Percentiles rank a stretch among this genome's conserved stretches.
Conservation (phyloP, 2,888 invertebrate species). For the Caenorhabditis sp. region DNA sequence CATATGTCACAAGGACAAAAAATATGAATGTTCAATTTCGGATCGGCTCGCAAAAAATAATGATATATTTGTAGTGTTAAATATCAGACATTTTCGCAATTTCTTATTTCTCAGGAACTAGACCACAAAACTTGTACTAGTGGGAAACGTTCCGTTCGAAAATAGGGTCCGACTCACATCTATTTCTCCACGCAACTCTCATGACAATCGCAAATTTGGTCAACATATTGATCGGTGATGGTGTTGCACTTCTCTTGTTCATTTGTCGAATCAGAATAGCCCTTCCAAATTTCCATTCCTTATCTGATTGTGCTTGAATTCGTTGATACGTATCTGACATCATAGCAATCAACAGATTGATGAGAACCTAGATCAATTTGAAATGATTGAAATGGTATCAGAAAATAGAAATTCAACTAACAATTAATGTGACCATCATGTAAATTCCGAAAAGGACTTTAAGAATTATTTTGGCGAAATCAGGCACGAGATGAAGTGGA, state of each 20-base stretch:
- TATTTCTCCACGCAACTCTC: slow-evolving; percentile 69
- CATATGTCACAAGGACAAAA: no score
- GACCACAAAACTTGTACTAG: no score
- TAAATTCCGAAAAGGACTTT: slow-evolving; percentile 88
- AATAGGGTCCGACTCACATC: slow-evolving; percentile 60
- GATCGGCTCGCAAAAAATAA: no score
- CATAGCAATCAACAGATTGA: slow-evolving; percentile 99
- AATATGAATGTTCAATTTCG: no score
- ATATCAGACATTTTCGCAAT: no score
- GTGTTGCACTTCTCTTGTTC: slow-evolving; percentile 95
- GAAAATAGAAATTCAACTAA: slow-evolving; percentile 12
- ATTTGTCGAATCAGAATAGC: slow-evolving; percentile 97
- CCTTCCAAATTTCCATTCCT: slow-evolving; percentile 99
- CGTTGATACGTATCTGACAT: slow-evolving; percentile 99
- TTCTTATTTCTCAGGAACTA: no score
- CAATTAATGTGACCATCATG: slow-evolving; percentile 94
- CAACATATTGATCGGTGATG: slow-evolving; percentile 94
- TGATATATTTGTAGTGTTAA: no score
- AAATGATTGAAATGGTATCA: background rate
- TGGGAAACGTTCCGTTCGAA: no score
- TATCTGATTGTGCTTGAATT: slow-evolving; percentile 94
- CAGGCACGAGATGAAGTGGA: slow-evolving; percentile 73
- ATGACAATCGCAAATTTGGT: slow-evolving; percentile 76
- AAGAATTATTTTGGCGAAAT: slow-evolving; percentile 71
- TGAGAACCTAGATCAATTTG: slow-evolving; percentile 78